phyloP scores from a whole-genome alignment of 2,797 vertebrate species.

The Gymnopithys bicolor region DNA sequence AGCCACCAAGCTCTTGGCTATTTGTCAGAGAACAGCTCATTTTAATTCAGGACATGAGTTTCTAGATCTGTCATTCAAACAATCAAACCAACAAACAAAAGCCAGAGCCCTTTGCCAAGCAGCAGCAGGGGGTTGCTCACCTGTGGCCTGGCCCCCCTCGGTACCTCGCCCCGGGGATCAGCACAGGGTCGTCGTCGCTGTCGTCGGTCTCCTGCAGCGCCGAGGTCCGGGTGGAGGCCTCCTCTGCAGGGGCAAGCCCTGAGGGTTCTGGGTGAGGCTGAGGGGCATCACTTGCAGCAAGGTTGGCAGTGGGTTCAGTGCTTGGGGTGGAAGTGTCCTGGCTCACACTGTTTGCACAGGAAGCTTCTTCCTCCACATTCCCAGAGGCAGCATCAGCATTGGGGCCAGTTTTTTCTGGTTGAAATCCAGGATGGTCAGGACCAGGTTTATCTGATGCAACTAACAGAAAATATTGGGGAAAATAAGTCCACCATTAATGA shows the following conservation, averaged over 20 bases:
- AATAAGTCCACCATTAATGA: background rate
- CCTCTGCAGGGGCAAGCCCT: constrained; percentile 58
- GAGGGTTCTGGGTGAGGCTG: constrained; percentile 73
- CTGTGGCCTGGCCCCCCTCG: constrained; percentile 91
- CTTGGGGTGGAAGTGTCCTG: background rate
- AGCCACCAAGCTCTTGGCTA: background rate
- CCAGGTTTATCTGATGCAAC: constrained; percentile 24
- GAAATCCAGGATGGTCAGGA: constrained; percentile 52
- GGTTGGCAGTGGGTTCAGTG: constrained; percentile 18
- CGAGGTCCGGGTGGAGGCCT: constrained; percentile 73
- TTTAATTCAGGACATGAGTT: background rate
- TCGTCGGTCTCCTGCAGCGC: constrained; percentile 91
- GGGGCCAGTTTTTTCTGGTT: background rate
- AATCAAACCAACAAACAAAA: background rate
- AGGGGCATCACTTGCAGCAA: constrained; percentile 6
- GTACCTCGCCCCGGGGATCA: constrained; percentile 90
- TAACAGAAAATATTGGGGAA: constrained; percentile 18
- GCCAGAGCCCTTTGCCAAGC: background rate
- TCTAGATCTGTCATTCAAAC: background rate
- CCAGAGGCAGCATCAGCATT: background rate
- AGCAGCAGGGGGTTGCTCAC: constrained; percentile 65
- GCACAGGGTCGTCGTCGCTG: constrained; percentile 94
- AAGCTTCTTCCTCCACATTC: constrained; percentile 10
- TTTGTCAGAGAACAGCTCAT: background rate
- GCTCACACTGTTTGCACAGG: background rate